Conservation (phyloP, 2,113 vertebrate species). For the Natator depressus region DNA sequence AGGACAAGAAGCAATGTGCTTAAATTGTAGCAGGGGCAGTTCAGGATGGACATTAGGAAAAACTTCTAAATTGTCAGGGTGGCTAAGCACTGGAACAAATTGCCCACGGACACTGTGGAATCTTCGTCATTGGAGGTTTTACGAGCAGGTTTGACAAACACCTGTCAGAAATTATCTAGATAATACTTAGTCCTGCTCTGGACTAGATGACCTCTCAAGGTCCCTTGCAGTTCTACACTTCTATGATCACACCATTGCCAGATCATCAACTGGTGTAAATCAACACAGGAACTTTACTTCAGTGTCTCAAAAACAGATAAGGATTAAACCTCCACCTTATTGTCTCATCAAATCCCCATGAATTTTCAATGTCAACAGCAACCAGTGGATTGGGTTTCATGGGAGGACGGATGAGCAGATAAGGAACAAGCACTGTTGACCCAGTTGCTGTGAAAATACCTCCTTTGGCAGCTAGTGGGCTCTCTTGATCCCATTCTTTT, state of each 20-base stretch:
- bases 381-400: neutral
- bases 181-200: no score
- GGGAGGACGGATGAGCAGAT: neutral
- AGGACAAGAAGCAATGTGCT: no score
- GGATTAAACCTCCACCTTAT: neutral
- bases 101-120: no score
- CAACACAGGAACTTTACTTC: neutral
- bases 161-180: no score
- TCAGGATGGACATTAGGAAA: no score
- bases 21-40: no score
- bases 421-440: neutral
- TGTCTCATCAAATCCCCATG: neutral
- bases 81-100: no score
- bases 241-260: neutral
- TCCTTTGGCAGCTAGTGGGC: neutral
- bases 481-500: neutral
- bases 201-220: no score
- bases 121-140: no score
- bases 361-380: neutral
- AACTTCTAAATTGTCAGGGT: no score
- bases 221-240: no score
- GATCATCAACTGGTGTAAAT: neutral
- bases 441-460: neutral
- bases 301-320: neutral
- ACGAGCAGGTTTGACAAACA: no score